Percentiles rank a stretch among this genome's conserved stretches.
Evolutionary conservation across 2,888 invertebrate genomes (phyloP).

Genomic region (Neria commutata): DNA sequence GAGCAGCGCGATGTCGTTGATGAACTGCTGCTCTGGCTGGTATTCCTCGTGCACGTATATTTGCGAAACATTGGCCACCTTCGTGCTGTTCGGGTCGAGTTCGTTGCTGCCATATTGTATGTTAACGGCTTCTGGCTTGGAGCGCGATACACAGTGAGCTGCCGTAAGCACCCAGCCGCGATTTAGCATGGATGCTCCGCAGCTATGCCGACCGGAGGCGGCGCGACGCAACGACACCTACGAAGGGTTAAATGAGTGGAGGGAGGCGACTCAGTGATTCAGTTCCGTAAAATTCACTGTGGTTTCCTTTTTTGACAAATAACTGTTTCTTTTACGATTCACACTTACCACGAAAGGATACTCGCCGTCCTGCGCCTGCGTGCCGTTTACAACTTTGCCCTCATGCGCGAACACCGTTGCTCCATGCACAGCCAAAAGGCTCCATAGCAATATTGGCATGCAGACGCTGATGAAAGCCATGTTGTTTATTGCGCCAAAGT

Average conservation of each 20-base stretch:
- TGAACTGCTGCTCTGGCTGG: conserved; percentile 39
- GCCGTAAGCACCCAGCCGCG: conserved; percentile 55
- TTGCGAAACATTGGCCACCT: conserved; percentile 40
- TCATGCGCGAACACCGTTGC: conserved; percentile 15
- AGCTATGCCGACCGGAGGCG: conserved; percentile 47
- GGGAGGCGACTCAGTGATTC: neutral
- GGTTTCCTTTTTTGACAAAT: neutral
- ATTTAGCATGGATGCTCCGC: conserved; percentile 53
- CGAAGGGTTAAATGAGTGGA: neutral
- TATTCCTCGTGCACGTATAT: conserved; percentile 51
- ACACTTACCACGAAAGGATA: conserved; percentile 53
- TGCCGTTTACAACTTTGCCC: conserved; percentile 53
- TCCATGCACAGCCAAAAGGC: conserved; percentile 6
- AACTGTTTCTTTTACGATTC: neutral
- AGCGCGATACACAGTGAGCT: conserved; percentile 52
- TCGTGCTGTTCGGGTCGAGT: conserved; percentile 40
- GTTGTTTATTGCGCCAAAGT: neutral
- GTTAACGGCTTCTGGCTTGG: conserved; percentile 38
- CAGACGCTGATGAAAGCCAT: conserved; percentile 29
- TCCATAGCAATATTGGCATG: neutral
- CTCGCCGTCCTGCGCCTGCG: conserved; percentile 43
- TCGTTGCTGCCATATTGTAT: conserved; percentile 52
- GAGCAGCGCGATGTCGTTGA: conserved; percentile 54
- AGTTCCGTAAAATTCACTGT: neutral
- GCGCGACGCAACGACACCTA: conserved; percentile 49